Evolutionary conservation across 2,797 vertebrate genomes (phyloP).

Genomic region (Euphonia xanthogaster): DNA sequence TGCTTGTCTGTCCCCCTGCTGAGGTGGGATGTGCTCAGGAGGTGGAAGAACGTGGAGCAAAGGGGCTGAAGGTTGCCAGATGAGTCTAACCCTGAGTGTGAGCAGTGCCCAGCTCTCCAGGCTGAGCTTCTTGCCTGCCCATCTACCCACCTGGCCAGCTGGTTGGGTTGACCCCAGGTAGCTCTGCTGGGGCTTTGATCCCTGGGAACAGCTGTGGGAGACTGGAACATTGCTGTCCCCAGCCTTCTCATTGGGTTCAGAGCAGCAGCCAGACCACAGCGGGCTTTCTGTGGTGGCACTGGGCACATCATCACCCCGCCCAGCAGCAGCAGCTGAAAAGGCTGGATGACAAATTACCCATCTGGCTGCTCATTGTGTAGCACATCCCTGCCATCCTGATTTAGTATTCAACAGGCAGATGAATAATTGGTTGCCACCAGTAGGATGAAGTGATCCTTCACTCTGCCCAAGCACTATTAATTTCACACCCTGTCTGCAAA

Average conservation of each 20-base stretch:
- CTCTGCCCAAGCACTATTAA: constrained; percentile 50
- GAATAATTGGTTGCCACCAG: constrained; percentile 67
- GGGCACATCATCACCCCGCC: neutral
- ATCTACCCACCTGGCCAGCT: neutral
- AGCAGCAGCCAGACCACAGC: neutral
- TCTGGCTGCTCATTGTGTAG: constrained; percentile 53
- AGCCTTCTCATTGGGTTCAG: neutral
- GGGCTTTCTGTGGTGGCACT: neutral
- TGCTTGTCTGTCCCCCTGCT: neutral
- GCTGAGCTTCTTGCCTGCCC: neutral
- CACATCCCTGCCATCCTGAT: constrained; percentile 42
- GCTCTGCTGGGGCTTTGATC: neutral
- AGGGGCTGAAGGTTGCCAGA: neutral
- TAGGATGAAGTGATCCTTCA: constrained; percentile 58
- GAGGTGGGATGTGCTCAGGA: neutral
- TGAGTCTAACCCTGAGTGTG: neutral
- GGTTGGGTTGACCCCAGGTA: neutral
- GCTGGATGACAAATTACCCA: constrained; percentile 45
- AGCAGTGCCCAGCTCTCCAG: neutral
- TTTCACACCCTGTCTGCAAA: constrained; percentile 60
- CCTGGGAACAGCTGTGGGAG: neutral
- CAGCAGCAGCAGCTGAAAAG: constrained; percentile 33
- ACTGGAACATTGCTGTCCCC: neutral
- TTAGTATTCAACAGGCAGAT: constrained; percentile 66
- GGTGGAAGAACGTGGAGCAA: neutral